Conservation (phyloP, 2,113 vertebrate genomes). For the Hippocampus zosterae region DNA sequence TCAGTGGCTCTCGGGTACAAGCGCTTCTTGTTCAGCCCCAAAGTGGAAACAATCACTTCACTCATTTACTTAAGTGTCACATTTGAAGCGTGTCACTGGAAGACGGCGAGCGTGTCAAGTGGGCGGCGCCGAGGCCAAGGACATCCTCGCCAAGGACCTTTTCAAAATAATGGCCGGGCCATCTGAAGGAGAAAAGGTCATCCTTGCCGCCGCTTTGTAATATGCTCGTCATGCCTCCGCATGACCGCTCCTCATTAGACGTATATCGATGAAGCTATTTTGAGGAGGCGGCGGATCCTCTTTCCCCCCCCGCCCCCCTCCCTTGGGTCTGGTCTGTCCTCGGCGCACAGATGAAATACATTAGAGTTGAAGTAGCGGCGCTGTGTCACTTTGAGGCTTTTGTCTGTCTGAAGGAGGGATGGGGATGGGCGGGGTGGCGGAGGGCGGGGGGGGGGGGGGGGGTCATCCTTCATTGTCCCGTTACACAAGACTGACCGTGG, state of each 20-base stretch:
- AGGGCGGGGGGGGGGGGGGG: neutral
- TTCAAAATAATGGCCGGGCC: slow-evolving; percentile 19
- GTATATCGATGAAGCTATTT: slow-evolving; percentile 17
- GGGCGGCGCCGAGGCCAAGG: slow-evolving; percentile 1
- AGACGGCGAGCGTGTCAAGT: neutral
- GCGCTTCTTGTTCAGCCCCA: no score
- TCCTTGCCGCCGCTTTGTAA: slow-evolving; percentile 9
- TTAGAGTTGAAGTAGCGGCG: neutral
- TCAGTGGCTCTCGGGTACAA: no score
- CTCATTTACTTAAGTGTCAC: no score
- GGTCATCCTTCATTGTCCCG: slow-evolving; percentile 1
- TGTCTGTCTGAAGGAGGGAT: neutral
- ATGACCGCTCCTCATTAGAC: slow-evolving; percentile 10
- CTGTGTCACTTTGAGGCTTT: neutral
- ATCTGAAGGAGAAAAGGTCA: slow-evolving; percentile 31
- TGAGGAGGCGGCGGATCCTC: neutral
- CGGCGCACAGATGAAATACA: neutral
- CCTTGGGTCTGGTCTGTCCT: neutral
- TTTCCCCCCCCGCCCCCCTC: no score
- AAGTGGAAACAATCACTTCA: no score
- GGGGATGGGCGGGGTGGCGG: no score
- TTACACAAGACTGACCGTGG: slow-evolving; percentile 7
- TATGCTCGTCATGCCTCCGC: neutral
- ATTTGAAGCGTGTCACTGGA: neutral
- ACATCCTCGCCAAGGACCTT: no score